phyloP scores from a whole-genome alignment of 2,888 invertebrate species.

The Lydus trimaculatus region DNA sequence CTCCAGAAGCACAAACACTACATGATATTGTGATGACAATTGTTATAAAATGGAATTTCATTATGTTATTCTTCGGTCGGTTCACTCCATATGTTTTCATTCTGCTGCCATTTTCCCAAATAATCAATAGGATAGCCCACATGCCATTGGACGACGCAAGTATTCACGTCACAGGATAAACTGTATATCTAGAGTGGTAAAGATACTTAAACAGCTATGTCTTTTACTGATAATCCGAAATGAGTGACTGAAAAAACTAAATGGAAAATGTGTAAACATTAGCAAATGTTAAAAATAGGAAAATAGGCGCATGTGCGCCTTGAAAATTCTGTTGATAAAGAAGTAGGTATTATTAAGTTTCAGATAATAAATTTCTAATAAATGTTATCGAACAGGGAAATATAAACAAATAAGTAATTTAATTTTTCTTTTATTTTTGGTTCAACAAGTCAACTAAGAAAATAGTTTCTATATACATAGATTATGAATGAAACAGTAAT shows the following conservation, averaged over 20 bases:
- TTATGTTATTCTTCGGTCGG: slow-evolving; percentile 48
- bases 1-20: slow-evolving; percentile 51
- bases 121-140: slow-evolving; percentile 55
- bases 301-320: slow-evolving; percentile 41
- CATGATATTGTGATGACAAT: slow-evolving; percentile 52
- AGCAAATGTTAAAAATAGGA: slow-evolving; percentile 32
- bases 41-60: slow-evolving; percentile 53
- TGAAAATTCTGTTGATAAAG: slow-evolving; percentile 18
- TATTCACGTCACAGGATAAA: slow-evolving; percentile 46
- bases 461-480: slow-evolving; percentile 1
- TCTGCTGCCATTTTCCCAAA: slow-evolving; percentile 55
- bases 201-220: slow-evolving; percentile 30
- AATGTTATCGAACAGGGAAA: not conserved
- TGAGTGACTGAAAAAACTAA: not conserved
- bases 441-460: slow-evolving; percentile 14
- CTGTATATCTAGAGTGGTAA: too few species aligned
- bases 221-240: slow-evolving; percentile 30
- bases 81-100: slow-evolving; percentile 59
- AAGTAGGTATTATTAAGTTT: not conserved
- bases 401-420: not conserved
- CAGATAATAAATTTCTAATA: too few species aligned
- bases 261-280: not conserved
- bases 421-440: not conserved
- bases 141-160: slow-evolving; percentile 51
- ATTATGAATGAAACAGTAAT: not conserved